These are phyloP conservation scores for Cairina moschata DNA, from an alignment of 2,113 vertebrate species.

Conservation along the genomic window DNA sequence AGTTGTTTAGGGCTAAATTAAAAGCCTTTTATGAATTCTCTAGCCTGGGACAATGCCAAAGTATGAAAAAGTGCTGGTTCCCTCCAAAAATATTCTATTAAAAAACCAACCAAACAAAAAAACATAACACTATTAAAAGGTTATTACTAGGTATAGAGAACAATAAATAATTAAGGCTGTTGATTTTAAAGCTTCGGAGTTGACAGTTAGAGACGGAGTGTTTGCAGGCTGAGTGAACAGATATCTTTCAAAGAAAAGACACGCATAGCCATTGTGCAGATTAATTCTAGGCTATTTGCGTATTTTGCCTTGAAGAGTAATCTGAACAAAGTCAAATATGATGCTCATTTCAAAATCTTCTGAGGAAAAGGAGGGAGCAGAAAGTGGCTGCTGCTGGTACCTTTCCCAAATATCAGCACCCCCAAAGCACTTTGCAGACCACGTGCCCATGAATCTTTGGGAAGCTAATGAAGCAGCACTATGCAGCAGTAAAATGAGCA, in stretches of 20 bases:
- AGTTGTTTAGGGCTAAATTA: neutral
- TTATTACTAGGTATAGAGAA: conserved; percentile 63
- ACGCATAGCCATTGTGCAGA: neutral
- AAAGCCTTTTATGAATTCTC: conserved; percentile 38
- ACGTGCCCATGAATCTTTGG: neutral
- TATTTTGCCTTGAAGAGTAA: conserved; percentile 3
- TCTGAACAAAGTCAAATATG: neutral
- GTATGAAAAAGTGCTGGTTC: conserved; percentile 25
- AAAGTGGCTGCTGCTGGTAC: neutral
- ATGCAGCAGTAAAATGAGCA: neutral
- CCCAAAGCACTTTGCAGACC: neutral
- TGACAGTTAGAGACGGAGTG: conserved; percentile 48
- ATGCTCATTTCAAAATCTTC: neutral
- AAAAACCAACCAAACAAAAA: neutral
- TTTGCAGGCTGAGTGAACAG: neutral
- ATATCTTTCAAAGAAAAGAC: neutral
- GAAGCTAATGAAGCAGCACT: neutral
- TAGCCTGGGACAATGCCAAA: neutral
- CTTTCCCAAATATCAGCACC: neutral
- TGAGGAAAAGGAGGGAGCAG: neutral
- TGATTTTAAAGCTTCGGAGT: conserved; percentile 69
- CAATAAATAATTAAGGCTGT: conserved; percentile 70
- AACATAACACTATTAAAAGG: conserved; percentile 46
- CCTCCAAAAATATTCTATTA: conserved; percentile 53
- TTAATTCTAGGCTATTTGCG: conserved; percentile 33